phyloP scores from a whole-genome alignment of 2,888 invertebrate species.

The Proisotoma minuta region DNA sequence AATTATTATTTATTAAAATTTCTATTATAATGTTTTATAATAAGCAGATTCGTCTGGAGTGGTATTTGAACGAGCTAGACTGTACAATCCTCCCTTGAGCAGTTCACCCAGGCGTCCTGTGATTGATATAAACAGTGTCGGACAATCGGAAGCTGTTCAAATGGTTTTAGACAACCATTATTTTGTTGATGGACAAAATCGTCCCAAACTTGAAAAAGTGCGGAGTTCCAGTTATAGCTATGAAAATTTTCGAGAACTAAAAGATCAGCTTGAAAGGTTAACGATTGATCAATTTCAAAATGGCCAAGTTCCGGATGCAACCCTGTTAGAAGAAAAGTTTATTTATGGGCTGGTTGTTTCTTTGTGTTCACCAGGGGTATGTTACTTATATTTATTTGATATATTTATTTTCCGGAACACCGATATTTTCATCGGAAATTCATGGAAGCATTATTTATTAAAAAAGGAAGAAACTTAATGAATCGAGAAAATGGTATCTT shows the following conservation, averaged over 20 bases:
- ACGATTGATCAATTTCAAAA: background rate
- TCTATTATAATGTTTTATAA: too few relatives aligned
- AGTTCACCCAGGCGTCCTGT: too few relatives aligned
- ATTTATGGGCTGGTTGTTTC: conserved; percentile 18
- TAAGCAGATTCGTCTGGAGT: too few relatives aligned
- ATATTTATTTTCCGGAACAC: background rate
- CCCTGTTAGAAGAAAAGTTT: conserved; percentile 3
- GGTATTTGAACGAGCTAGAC: too few relatives aligned
- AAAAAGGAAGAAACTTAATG: background rate
- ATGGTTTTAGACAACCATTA: too few relatives aligned
- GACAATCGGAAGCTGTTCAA: too few relatives aligned
- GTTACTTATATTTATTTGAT: too few relatives aligned
- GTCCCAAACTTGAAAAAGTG: conserved; percentile 17
- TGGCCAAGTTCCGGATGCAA: background rate
- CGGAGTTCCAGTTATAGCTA: conserved; percentile 13
- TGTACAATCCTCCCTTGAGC: too few relatives aligned
- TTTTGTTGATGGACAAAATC: too few relatives aligned
- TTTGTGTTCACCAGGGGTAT: too few relatives aligned
- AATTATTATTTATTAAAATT: too few relatives aligned
- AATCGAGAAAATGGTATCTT: background rate
- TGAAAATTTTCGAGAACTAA: conserved; percentile 12
- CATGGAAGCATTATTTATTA: background rate
- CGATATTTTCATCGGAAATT: background rate
- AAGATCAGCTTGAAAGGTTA: background rate
- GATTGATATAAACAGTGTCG: too few relatives aligned